A percentile compares a stretch with the other conserved stretches of the same genome.
Evolutionary conservation across 1,140 invertebrate genomes (phyloP).

Genomic region (Streblospio benedicti): DNA sequence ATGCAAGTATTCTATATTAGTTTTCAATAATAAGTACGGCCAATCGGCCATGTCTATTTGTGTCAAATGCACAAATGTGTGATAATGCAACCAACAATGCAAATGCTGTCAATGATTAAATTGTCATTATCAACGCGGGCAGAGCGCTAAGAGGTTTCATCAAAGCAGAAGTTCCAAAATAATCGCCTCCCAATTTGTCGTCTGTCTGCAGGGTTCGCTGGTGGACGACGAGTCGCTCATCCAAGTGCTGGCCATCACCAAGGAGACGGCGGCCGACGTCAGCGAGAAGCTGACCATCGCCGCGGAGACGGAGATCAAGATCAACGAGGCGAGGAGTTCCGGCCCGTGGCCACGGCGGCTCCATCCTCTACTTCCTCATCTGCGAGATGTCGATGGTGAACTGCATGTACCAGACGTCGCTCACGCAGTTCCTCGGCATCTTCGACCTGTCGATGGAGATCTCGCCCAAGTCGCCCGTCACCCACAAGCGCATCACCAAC

Average conservation of each 20-base stretch:
- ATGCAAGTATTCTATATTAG: too few species aligned
- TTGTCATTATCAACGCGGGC: too few species aligned
- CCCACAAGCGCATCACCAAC: conserved; percentile 77
- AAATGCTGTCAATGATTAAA: too few species aligned
- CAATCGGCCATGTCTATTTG: too few species aligned
- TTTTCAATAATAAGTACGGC: too few species aligned
- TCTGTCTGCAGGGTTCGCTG: conserved; percentile 77
- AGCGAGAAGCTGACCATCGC: conserved; percentile 88
- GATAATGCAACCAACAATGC: too few species aligned
- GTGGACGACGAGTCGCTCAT: conserved; percentile 94
- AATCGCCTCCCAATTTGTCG: too few species aligned
- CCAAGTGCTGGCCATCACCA: conserved; percentile 80
- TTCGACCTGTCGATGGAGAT: conserved; percentile 90
- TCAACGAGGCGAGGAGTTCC: conserved; percentile 87
- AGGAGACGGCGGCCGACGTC: conserved; percentile 82
- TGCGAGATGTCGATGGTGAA: conserved; percentile 96
- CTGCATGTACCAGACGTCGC: conserved; percentile 65
- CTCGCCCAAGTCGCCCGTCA: conserved; percentile 74
- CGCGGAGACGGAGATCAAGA: conserved; percentile 88
- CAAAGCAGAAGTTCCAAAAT: too few species aligned
- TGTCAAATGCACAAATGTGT: too few species aligned
- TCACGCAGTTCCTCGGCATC: conserved; percentile 52
- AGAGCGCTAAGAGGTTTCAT: too few species aligned
- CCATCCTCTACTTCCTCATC: conserved; percentile 89
- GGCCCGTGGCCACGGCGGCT: conserved; percentile 80